These are phyloP conservation scores for Catalaphyllia jardinei DNA, from an alignment of 64 coral and sea anemone species.

Conservation along the genomic window DNA sequence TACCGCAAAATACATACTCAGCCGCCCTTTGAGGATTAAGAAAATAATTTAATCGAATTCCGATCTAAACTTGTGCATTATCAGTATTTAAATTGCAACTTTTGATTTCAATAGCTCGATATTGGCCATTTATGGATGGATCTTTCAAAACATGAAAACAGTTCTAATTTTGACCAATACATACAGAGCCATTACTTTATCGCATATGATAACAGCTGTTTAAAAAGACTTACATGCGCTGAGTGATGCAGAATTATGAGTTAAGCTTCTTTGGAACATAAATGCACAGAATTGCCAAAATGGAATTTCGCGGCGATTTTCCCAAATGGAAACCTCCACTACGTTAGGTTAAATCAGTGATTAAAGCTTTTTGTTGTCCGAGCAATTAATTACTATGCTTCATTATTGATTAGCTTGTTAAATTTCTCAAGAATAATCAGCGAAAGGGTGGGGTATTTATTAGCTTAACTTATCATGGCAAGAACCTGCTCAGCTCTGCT, in stretches of 20 bases:
- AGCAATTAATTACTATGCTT: background rate
- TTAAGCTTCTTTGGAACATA: background rate
- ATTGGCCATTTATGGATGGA: background rate
- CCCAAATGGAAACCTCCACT: no score
- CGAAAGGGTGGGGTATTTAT: slow-evolving; percentile 15
- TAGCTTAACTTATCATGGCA: background rate
- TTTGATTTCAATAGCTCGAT: background rate
- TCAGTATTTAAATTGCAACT: background rate
- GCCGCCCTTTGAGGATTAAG: background rate
- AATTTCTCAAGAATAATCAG: background rate
- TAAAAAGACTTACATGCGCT: background rate
- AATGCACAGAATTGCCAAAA: background rate
- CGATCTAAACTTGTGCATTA: background rate
- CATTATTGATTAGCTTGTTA: background rate
- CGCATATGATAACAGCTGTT: background rate
- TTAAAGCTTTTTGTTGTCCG: background rate
- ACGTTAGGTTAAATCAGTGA: background rate
- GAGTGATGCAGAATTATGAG: background rate
- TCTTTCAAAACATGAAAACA: background rate
- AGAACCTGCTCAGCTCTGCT: background rate
- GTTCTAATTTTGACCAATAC: background rate
- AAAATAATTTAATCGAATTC: background rate
- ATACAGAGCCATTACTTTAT: background rate
- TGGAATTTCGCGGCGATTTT: background rate
- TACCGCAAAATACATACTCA: background rate